A percentile compares a stretch with the other conserved stretches of the same genome.
Evolutionary conservation across 2,113 vertebrate genomes (phyloP).

Genomic region (Sprattus sprattus): DNA sequence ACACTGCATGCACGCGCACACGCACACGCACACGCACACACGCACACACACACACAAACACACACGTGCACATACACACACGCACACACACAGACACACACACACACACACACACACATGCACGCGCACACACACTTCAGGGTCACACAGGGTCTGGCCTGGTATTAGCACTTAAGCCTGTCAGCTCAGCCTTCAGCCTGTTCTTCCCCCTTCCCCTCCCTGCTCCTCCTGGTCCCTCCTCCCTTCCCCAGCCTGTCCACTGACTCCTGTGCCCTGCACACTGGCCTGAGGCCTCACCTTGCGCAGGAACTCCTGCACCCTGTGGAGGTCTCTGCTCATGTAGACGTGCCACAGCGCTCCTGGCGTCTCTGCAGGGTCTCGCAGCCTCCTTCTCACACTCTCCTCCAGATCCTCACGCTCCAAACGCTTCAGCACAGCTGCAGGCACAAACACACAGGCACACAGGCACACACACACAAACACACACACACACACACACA

Average conservation of each 20-base stretch:
- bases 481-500: not conserved
- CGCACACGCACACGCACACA: not conserved
- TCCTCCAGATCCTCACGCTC: constrained; percentile 85
- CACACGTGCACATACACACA: no score
- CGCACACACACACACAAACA: not conserved
- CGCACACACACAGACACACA: not conserved
- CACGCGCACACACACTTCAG: constrained; percentile 24
- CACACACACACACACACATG: constrained; percentile 16
- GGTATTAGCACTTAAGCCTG: constrained; percentile 12
- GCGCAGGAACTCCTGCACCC: constrained; percentile 83
- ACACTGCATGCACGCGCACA: not conserved
- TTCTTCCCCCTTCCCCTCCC: not conserved
- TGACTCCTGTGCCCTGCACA: not conserved
- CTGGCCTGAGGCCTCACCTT: constrained; percentile 67
- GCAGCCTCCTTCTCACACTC: constrained; percentile 77
- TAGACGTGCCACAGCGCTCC: constrained; percentile 89
- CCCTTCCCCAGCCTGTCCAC: not conserved
- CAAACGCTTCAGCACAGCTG: constrained; percentile 82
- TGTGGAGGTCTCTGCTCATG: constrained; percentile 80
- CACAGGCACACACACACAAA: not conserved
- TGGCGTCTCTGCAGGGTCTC: constrained; percentile 80
- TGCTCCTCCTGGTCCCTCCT: not conserved
- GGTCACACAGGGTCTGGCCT: not conserved
- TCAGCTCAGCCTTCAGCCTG: constrained; percentile 5
- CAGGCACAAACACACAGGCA: not conserved